Conservation (phyloP, 2,113 vertebrate genomes). For the Dryoscopus gambensis region DNA sequence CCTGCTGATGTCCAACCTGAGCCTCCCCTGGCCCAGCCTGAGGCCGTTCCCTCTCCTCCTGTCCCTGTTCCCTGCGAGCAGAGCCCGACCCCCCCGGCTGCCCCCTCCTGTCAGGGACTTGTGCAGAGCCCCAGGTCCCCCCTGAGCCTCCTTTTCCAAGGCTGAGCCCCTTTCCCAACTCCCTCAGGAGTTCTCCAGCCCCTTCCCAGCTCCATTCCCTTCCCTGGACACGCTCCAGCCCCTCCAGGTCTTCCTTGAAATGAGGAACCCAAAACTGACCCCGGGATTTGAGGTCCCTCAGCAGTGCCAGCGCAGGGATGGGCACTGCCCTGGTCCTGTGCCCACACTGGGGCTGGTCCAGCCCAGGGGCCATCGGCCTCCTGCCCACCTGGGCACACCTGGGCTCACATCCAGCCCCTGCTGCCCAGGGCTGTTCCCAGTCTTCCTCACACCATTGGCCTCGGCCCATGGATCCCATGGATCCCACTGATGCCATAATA, state of each 20-base stretch:
- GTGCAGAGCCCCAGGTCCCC: not conserved
- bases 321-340: not conserved
- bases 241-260: not conserved
- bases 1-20: not conserved
- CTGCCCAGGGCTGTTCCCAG: not conserved
- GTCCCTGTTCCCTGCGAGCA: not conserved
- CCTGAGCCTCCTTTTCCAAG: not conserved
- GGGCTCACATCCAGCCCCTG: not conserved
- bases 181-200: not conserved
- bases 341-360: not conserved
- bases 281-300: not conserved
- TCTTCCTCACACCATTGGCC: not conserved
- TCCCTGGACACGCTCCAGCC: fast-evolving
- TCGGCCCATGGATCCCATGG: not conserved
- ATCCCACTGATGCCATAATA: no score
- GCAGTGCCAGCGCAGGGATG: not conserved
- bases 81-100: not conserved
- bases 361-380: not conserved
- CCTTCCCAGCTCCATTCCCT: not conserved
- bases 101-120: not conserved
- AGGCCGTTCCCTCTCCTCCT: not conserved
- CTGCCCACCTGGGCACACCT: not conserved
- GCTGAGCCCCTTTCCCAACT: not conserved
- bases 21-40: not conserved
- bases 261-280: not conserved